Percentiles rank a stretch among this genome's conserved stretches.
Evolutionary conservation across 2,113 vertebrate genomes (phyloP).

Genomic region (Terrapene triunguis): DNA sequence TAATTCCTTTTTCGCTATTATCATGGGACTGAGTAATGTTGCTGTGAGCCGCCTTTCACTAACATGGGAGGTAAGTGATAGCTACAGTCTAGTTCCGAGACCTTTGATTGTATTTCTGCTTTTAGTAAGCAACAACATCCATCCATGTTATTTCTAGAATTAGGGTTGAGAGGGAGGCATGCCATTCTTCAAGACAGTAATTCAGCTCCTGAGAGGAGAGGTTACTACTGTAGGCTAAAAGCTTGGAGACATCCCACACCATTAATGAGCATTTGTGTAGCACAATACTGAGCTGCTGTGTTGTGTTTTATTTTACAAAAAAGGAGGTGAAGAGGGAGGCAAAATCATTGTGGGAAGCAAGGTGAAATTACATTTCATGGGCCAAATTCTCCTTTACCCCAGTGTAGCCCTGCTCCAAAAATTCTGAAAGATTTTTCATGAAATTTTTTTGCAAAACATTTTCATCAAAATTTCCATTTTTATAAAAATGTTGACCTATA

Average conservation of each 20-base stretch:
- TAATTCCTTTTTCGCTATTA: slow-evolving; percentile 96
- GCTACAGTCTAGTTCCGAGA: slow-evolving; percentile 4
- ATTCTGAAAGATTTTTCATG: not conserved
- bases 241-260: not conserved
- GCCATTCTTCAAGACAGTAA: slow-evolving; percentile 18
- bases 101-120: slow-evolving; percentile 30
- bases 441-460: not conserved
- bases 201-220: slow-evolving; percentile 27
- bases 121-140: slow-evolving; percentile 51
- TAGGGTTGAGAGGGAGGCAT: not conserved
- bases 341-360: not conserved
- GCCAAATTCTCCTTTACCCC: not conserved
- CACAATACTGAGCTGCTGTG: not conserved
- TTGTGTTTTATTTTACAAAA: not conserved
- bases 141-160: slow-evolving; percentile 31
- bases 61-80: slow-evolving; percentile 95
- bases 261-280: not conserved
- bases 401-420: not conserved
- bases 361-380: not conserved
- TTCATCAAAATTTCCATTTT: not conserved
- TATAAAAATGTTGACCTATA: not conserved
- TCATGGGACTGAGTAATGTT: slow-evolving; percentile 98
- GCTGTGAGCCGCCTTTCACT: slow-evolving; percentile 93
- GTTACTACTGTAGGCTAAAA: slow-evolving; percentile 6
- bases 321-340: not conserved